phyloP scores from a whole-genome alignment of 2,888 invertebrate genomes.

The Torymus auratus region DNA sequence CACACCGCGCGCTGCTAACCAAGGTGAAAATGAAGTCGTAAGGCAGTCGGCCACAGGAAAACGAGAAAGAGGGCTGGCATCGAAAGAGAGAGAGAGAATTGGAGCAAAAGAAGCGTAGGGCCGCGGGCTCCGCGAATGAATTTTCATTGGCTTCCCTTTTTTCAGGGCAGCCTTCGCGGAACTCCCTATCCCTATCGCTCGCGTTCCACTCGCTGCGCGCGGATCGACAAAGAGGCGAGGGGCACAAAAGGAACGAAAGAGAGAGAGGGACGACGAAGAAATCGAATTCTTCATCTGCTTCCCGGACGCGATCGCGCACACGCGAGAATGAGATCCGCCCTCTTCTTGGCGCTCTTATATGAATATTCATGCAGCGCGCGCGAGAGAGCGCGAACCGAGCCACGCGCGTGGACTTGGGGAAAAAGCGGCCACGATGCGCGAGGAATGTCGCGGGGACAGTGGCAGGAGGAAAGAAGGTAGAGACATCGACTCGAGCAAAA shows the following conservation, averaged over 20 bases:
- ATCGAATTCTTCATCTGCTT: slow-evolving; percentile 25
- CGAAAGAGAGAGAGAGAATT: not conserved
- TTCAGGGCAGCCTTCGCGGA: slow-evolving; percentile 40
- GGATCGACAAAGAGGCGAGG: not conserved
- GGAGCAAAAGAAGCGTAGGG: too few species aligned
- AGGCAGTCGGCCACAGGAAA: slow-evolving; percentile 36
- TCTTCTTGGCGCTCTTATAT: slow-evolving; percentile 4
- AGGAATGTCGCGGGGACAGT: not conserved
- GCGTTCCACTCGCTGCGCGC: not conserved
- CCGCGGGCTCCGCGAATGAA: slow-evolving; percentile 43
- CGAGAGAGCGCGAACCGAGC: slow-evolving; percentile 23
- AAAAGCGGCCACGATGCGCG: not conserved
- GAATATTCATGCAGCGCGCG: slow-evolving; percentile 41
- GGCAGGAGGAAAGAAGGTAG: too few species aligned
- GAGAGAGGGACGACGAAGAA: slow-evolving; percentile 26
- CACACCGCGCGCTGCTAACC: not conserved
- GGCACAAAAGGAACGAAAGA: not conserved
- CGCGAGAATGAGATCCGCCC: not conserved
- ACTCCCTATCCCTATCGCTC: not conserved
- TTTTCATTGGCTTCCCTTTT: slow-evolving; percentile 59
- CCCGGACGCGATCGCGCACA: slow-evolving; percentile 5
- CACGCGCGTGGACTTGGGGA: not conserved
- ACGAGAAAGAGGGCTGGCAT: slow-evolving; percentile 11
- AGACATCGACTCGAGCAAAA: slow-evolving; percentile 1
- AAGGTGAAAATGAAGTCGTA: slow-evolving; percentile 61